These are phyloP conservation scores for Neosalanx taihuensis DNA, from an alignment of 2,797 vertebrate genomes.

Conservation along the genomic window DNA sequence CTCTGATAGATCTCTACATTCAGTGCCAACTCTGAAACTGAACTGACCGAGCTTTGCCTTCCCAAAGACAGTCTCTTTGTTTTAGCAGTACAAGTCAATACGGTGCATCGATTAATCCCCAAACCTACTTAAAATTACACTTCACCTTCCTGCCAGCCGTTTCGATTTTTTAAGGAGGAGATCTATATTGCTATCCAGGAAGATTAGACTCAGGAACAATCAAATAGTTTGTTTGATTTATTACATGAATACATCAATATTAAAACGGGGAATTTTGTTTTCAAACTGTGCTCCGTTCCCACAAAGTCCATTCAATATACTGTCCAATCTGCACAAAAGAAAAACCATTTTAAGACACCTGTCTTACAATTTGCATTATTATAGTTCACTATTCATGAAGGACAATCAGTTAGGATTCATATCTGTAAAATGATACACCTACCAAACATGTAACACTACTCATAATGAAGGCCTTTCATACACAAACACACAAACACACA, in stretches of 20 bases:
- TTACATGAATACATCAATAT: background rate
- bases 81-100: constrained; percentile 24
- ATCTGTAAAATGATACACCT: constrained; percentile 23
- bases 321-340: constrained; percentile 15
- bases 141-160: constrained; percentile 16
- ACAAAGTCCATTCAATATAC: background rate
- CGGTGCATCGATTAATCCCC: constrained; percentile 24
- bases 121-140: constrained; percentile 23
- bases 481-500: background rate
- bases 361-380: constrained; percentile 37
- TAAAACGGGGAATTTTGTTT: background rate
- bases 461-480: constrained; percentile 22
- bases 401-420: constrained; percentile 25
- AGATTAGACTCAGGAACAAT: constrained; percentile 17
- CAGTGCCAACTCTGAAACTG: background rate
- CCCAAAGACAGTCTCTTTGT: constrained; percentile 18
- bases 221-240: constrained; percentile 6
- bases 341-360: constrained; percentile 50
- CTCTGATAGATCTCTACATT: constrained; percentile 9
- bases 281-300: background rate
- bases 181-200: constrained; percentile 18
- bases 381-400: constrained; percentile 48
- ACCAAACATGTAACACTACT: constrained; percentile 25
- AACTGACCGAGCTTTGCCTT: constrained; percentile 3
- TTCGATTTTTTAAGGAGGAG: constrained; percentile 25